Conservation (phyloP, 2,888 invertebrate species). For the Cerastoderma edule region DNA sequence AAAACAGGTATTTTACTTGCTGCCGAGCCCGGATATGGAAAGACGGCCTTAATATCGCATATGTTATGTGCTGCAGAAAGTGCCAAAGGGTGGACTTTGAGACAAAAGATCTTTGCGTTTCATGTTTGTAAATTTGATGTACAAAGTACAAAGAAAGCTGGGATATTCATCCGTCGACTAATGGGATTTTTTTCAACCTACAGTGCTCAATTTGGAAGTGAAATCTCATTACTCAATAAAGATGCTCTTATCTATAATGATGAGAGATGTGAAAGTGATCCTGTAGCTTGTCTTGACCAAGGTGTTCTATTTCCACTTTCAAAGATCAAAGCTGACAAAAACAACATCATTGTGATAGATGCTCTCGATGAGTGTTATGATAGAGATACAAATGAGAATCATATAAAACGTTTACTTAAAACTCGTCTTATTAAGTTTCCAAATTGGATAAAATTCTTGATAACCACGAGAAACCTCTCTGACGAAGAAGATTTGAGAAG, state of each 20-base stretch:
- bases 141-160: constrained; percentile 13
- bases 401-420: constrained; percentile 1
- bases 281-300: constrained; percentile 38
- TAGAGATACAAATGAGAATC: constrained; percentile 3
- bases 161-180: constrained; percentile 26
- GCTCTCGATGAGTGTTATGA: constrained; percentile 35
- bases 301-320: constrained; percentile 23
- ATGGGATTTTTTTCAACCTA: constrained; percentile 33
- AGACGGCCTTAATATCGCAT: constrained; percentile 32
- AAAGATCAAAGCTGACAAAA: neutral
- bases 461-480: constrained; percentile 23
- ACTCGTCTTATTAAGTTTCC: constrained; percentile 15
- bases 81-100: neutral
- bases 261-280: constrained; percentile 21
- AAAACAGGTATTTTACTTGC: constrained; percentile 21
- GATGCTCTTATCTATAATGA: constrained; percentile 16
- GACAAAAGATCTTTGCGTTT: constrained; percentile 13
- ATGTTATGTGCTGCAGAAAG: constrained; percentile 25
- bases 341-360: constrained; percentile 25
- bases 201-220: constrained; percentile 37
- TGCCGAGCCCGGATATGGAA: constrained; percentile 40
- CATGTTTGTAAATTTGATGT: constrained; percentile 39
- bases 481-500: neutral
- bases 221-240: constrained; percentile 17
- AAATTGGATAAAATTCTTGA: constrained; percentile 32